These are phyloP conservation scores for Sebastes elongatus DNA, from an alignment of 2,797 vertebrate genomes.

Conservation along the genomic window DNA sequence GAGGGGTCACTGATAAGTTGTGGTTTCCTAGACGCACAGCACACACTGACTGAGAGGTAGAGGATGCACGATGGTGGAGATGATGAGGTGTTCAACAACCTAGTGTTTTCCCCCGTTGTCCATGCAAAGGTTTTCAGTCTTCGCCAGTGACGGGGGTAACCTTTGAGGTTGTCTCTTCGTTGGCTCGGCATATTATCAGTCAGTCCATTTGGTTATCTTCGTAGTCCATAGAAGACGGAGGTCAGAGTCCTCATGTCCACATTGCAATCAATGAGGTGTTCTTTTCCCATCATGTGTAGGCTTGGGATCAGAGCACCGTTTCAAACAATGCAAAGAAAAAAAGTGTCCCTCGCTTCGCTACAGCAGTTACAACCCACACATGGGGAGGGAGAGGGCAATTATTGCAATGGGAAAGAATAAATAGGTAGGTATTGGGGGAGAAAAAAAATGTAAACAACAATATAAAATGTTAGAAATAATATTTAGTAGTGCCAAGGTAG, in stretches of 20 bases:
- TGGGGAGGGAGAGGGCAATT: constrained; percentile 33
- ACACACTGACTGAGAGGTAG: constrained; percentile 77
- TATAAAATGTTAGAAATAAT: constrained; percentile 19
- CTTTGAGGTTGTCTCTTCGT: constrained; percentile 55
- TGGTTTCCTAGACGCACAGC: constrained; percentile 53
- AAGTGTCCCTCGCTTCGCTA: constrained; percentile 28
- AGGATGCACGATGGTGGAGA: constrained; percentile 63
- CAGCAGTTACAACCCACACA: constrained; percentile 29
- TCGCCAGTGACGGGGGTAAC: constrained; percentile 27
- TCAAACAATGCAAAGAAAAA: constrained; percentile 51
- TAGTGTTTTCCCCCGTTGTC: constrained; percentile 52
- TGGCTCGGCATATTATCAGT: constrained; percentile 46
- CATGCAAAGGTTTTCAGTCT: constrained; percentile 65
- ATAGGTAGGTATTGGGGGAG: background rate
- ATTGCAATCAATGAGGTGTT: constrained; percentile 43
- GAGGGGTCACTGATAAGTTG: constrained; percentile 37
- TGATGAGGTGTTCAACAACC: constrained; percentile 49
- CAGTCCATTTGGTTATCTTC: constrained; percentile 63
- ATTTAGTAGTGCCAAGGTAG: constrained; percentile 8
- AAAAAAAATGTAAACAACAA: background rate
- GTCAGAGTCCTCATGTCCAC: constrained; percentile 46
- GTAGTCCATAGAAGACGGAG: constrained; percentile 59
- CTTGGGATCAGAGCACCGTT: constrained; percentile 35
- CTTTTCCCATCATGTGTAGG: constrained; percentile 14
- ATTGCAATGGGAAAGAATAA: constrained; percentile 52